Evolutionary conservation across 2,113 vertebrate species (phyloP), one percentile per base, ranked within the genome.

Genomic region (Fregetta grallaria): DNA sequence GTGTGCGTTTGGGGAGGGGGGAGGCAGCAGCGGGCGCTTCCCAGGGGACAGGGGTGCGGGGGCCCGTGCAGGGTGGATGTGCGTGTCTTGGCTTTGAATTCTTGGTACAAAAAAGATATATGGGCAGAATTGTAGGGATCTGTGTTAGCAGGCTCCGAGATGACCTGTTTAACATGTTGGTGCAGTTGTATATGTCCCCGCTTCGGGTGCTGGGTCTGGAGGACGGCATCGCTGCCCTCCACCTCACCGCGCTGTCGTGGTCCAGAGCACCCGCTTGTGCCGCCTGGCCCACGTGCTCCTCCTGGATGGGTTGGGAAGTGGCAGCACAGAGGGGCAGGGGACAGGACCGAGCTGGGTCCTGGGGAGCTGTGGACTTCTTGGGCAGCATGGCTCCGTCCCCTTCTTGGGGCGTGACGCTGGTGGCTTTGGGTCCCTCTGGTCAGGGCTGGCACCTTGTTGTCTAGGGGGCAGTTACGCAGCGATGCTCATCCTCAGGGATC

Each of bases 101-200:
- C 45, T 49, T 4, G 0, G 13, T 34, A 14, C 27, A 1, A 13
- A 34, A 71, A 90, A 66, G 5, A 66, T 6, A 15, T 66, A 89
- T 1, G 53, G 70, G 66, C 52, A 81, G 59, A 65, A 23, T 0
- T 8, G 9, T 3, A 6, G 67, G 49, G 45, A 1, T 73, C 75
- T 26, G 47, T 13, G 67, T 34, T 27, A 62, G 30, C 5, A 1
- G 32, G 68, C 56, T 68, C n/a, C 2, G 9, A 42, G 74, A 4
- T 50, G 74, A 59, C 21, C 38, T 34, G 21, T 18, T 63, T 6
- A 23, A 40, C 0, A 21, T 30, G 13, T 29, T 1, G 1, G 18
- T 1, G 2, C 40, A 26, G 12, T 3, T 42, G 40, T 36, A 3
- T 13, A 19, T 50, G 15, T 47, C 30, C 26, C 34, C 5, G 0